A percentile compares a stretch with the other conserved stretches of the same genome.
Evolutionary conservation across 2,888 invertebrate species (phyloP).

Genomic region (Rhagium mordax): DNA sequence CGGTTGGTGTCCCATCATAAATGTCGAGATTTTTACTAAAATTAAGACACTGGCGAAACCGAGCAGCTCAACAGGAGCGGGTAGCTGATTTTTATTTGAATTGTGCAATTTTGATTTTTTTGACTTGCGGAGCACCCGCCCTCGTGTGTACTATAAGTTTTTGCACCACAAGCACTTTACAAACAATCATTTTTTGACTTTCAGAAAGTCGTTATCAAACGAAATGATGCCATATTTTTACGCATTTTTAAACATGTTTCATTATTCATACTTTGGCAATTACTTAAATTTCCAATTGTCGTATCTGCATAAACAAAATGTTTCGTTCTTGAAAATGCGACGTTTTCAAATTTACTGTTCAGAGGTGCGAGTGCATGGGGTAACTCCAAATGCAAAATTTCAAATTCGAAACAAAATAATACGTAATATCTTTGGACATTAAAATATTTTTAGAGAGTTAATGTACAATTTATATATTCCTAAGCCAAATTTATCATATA

Average conservation of each 20-base stretch:
- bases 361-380: not conserved
- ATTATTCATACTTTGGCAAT: slow-evolving; percentile 3
- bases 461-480: not conserved
- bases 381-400: slow-evolving; percentile 8
- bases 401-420: too few species aligned
- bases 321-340: not conserved
- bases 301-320: not conserved
- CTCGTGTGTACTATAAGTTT: slow-evolving; percentile 64
- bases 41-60: slow-evolving; percentile 16
- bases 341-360: not conserved
- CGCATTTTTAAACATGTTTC: slow-evolving; percentile 41
- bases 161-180: slow-evolving; percentile 65
- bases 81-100: slow-evolving; percentile 46
- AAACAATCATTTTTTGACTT: slow-evolving; percentile 42
- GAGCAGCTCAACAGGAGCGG: slow-evolving; percentile 41
- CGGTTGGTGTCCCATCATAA: slow-evolving; percentile 36
- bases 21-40: slow-evolving; percentile 27
- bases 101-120: slow-evolving; percentile 43
- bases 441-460: not conserved
- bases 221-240: slow-evolving; percentile 36
- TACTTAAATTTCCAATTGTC: slow-evolving; percentile 13
- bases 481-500: not conserved
- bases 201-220: slow-evolving; percentile 30
- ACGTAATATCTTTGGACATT: not conserved
- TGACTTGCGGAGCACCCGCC: slow-evolving; percentile 59